Evolutionary conservation across 2,797 vertebrate genomes (phyloP), one percentile per base, ranked within the genome.

Genomic region (Microchirus variegatus): DNA sequence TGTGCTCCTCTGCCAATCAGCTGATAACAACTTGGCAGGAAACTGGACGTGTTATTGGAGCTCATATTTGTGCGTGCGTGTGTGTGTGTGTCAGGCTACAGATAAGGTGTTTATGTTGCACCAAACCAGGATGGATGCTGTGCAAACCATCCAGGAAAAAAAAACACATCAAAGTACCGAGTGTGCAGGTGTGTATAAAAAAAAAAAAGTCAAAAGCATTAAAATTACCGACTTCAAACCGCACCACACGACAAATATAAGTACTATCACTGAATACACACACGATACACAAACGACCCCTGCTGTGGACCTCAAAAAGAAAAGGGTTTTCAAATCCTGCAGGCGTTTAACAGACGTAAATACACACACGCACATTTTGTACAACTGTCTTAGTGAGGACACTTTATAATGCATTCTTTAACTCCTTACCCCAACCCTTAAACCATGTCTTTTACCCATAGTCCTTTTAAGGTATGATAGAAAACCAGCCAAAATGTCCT

Each of bases 21-120:
- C 80, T 86, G 85, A 86, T 81, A 79, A 78, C 43, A 65, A 74
- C 70, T 82, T 89, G 85, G 82, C 87, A 84, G 69, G 64, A 59
- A 70, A 59, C 65, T 76, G 73, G 67, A 74, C 56, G 64, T 67
- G 81, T 72, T 80, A 80, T 80, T 78, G 71, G 81, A 86, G 78
- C 85, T 87, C 83, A 88, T 86, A 81, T 82, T 77, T 67, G 3
- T 38, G 40, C 60, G 63, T 73, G 45, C 38, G 18, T 54, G 56
- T 65, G 38, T 57, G 18, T 50, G 48, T 41, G 59, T 61, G 49
- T 74, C 42, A 58, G 63, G 64, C 57, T 74, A 70, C 54, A 60
- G 57, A 73, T 26, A 70, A 59, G 10, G 51, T 78, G 70, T 70
- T 81, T 80, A 57, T 80, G 6, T 31, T 31, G 50, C 67, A 84